Evolutionary conservation across 2,888 invertebrate genomes (phyloP), one percentile per base, ranked within the genome.

Genomic region (Synanthedon myopaeformis): DNA sequence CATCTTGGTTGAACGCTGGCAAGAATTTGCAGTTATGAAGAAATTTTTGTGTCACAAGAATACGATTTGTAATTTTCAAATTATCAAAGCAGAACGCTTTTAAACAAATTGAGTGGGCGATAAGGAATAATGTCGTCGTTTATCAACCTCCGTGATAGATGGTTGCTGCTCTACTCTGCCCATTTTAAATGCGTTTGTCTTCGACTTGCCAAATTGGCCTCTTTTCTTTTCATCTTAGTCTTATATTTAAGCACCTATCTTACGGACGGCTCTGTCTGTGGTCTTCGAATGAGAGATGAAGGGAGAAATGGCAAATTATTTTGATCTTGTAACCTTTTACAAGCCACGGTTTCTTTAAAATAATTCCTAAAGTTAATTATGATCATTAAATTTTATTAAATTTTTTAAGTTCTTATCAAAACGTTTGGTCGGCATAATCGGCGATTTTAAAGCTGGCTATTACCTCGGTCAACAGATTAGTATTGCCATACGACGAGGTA

Each of bases 91-190:
- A 84, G 77, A 85, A 83, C 81, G 86, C 85, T 87, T 85, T 87
- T 84, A 85, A 85, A 87, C 84, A 87, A 87, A 87, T 87, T 86
- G 87, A 87, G 86, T 85, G 81, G 85, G 84, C 83, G 87, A 87
- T 86, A 87, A 87, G 83, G 79, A 86, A 83, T 86, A 87, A 87
- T 86, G 87, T 84, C 85, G 85, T 83, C 86, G 82, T 87, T 86
- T 87, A 85, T 87, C 87, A 86, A 83, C 82, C 79, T 76, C 74
- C 66, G 74, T 84, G 86, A 87, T 86, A 82, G 85, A 87, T 87
- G 81, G 80, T 75, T 72, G 75, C 78, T 77, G 82, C 83, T 84
- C 83, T 81, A 76, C 85, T 85, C 82, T 83, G 76, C 85, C 86
- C 87, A 86, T 87, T 86, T 87, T 87, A 87, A 87, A 87, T 83